phyloP scores from a whole-genome alignment of 2,888 invertebrate genomes.

The Oligia fasciuncula region DNA sequence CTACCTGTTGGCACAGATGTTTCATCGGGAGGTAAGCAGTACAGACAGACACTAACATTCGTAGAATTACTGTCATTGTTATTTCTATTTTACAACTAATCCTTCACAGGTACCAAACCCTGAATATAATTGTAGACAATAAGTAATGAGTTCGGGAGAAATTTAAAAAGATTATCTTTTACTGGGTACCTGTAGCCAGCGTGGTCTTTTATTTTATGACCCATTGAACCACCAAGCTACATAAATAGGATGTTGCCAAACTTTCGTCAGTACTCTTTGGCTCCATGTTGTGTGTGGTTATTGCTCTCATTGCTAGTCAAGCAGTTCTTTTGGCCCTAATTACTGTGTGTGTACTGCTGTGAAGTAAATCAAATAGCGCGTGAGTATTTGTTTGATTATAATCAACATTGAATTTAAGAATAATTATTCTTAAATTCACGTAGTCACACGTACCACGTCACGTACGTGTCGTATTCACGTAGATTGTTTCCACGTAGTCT shows the following conservation, averaged over 20 bases:
- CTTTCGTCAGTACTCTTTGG: slow-evolving; percentile 56
- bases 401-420: too few relatives aligned
- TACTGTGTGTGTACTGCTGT: slow-evolving; percentile 8
- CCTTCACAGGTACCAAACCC: slow-evolving; percentile 44
- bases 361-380: slow-evolving; percentile 7
- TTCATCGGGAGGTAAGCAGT: slow-evolving; percentile 14
- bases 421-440: too few relatives aligned
- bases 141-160: slow-evolving; percentile 47
- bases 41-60: slow-evolving; percentile 3
- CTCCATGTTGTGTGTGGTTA: slow-evolving; percentile 51
- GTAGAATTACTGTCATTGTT: slow-evolving; percentile 21
- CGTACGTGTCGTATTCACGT: too few relatives aligned
- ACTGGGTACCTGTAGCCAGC: slow-evolving; percentile 53
- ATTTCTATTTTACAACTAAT: slow-evolving; percentile 29
- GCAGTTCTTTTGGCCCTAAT: not conserved
- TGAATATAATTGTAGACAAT: slow-evolving; percentile 44
- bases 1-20: slow-evolving; percentile 14
- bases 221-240: slow-evolving; percentile 51
- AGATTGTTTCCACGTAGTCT: not conserved
- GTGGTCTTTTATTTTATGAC: slow-evolving; percentile 70
- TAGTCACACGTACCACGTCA: too few relatives aligned
- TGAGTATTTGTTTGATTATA: slow-evolving; percentile 18
- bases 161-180: slow-evolving; percentile 65
- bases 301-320: slow-evolving; percentile 15
- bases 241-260: slow-evolving; percentile 55